Base-by-base conservation (phyloP, 1,140 invertebrate species). In the Camponotus pennsylvanicus region DNA sequence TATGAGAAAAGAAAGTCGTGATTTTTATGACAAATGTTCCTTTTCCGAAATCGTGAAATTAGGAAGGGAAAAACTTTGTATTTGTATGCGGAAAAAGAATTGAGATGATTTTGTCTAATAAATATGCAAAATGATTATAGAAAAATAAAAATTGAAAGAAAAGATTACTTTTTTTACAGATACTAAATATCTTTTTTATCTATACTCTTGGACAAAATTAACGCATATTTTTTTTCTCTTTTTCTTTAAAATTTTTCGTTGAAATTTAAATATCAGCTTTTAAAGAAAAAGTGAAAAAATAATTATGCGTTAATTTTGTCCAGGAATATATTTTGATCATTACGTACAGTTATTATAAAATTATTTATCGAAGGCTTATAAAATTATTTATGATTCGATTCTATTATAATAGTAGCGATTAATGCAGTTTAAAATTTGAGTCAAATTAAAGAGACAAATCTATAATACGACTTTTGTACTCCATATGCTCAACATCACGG, bases 11-110 rank as follows among this genome's bases (percentile, higher is more conserved):
- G 63, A 21, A 18, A 57, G 1, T 37, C 49, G 45, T 27, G 45
- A 80, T 57, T 80, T 27, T 69, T 57, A 69, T 13, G 34, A 80
- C 63, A 45, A 32, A 49, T 40, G 45, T 42, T 40, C 64, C 37
- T 8, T 45, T 27, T 13, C 45, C 40, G 32, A 69, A 69, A 27
- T 55, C 32, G 18, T 69, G 49, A 6, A 57, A 57, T 18, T 32
- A 15, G 6, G 18, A 69, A 45, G 8, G 27, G 15, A 18, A 3
- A 42, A 3, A 37, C 15, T 67, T 55, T 8, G 8, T 32, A 49
- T 32, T 76, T 42, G 21, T 15, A 61, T 15, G 15, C 7, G 2
- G 0, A 34, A 15, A 59, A 21, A 57, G 15, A 57, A 8, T 4
- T 40, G n/a, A 37, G 55, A 55, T 52, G 3, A n/a, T 55, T 0